phyloP scores from a whole-genome alignment of 1,140 invertebrate species.

The Sitodiplosis mosellana region DNA sequence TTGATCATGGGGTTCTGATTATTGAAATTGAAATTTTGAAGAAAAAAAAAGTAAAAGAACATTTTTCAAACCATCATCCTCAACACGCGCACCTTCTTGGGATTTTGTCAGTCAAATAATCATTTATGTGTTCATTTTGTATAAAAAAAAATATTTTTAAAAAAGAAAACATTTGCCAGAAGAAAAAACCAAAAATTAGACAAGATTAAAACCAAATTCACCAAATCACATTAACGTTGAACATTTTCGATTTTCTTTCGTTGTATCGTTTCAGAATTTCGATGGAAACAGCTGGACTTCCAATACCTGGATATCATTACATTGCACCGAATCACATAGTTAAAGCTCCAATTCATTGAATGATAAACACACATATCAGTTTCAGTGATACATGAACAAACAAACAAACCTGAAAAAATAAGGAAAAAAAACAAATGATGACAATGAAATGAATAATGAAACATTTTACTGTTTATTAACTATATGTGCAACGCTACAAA shows the following conservation, averaged over 20 bases:
- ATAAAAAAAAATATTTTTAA: background rate
- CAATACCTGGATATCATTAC: constrained; percentile 76
- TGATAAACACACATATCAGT: constrained; percentile 8
- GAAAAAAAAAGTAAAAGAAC: background rate
- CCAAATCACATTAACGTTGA: no score
- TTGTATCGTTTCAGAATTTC: constrained; percentile 52
- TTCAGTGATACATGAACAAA: no score
- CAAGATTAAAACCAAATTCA: background rate
- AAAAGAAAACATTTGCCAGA: background rate
- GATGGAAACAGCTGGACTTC: constrained; percentile 76
- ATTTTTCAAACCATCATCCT: background rate
- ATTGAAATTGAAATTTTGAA: background rate
- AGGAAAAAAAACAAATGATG: no score
- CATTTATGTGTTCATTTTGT: background rate
- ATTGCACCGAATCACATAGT: constrained; percentile 82
- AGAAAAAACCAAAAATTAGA: background rate
- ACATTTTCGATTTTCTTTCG: no score
- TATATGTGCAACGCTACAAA: no score
- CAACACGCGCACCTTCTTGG: no score
- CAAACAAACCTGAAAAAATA: no score
- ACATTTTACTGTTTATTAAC: no score
- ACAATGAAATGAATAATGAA: no score
- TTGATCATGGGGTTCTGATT: background rate
- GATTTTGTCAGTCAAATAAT: no score
- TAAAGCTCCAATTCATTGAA: constrained; percentile 76